Evolutionary conservation across 2,797 vertebrate genomes (phyloP), one percentile per base, ranked within the genome.

Genomic region (Hippoglossus hippoglossus): DNA sequence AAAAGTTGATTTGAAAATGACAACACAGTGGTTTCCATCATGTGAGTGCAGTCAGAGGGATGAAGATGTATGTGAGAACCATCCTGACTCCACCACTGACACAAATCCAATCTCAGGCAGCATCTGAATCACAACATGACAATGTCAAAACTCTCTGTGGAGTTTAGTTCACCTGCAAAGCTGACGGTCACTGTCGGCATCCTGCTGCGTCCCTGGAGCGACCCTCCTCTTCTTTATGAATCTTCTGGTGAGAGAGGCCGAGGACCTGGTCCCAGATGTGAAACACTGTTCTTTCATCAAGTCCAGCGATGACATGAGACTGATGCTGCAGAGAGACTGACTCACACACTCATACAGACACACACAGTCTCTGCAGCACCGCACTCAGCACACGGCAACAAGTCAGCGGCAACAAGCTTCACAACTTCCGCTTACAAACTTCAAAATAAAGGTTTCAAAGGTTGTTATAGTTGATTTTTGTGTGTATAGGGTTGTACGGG

Each of bases 211-310:
- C 57, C 80, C 49, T 1, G 87, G 85, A 53, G 85, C 77, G 53
- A 93, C 87, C 72, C 86, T 92, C 62, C 83, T 87, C 74, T 64
- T 88, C 75, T 77, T 90, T 7, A 86, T 81, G 13, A 94, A 79
- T 5, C 89, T 92, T 25, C 80, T 83, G 67, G 89, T 92, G 21
- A 91, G 63, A 57, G 91, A 92, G 31, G 90, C 79, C 0, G 92
- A 92, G 68, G 93, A 94, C 81, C 88, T 58, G 12, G 92, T 94
- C 81, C 90, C 86, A 6, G 93, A 90, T 15, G 89, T 52, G 1
- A 94, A 68, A 82, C 90, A 81, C 50, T 91, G 86, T 41, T 82
- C 89, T 84, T 86, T 93, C 91, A 90, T 93, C 77, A 87, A 83
- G 81, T 81, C 90, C 86, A 91, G 71, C 7, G 90, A 85, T 79